Base-by-base conservation (phyloP, 2,797 vertebrate species). In the Eulemur coronatus region DNA sequence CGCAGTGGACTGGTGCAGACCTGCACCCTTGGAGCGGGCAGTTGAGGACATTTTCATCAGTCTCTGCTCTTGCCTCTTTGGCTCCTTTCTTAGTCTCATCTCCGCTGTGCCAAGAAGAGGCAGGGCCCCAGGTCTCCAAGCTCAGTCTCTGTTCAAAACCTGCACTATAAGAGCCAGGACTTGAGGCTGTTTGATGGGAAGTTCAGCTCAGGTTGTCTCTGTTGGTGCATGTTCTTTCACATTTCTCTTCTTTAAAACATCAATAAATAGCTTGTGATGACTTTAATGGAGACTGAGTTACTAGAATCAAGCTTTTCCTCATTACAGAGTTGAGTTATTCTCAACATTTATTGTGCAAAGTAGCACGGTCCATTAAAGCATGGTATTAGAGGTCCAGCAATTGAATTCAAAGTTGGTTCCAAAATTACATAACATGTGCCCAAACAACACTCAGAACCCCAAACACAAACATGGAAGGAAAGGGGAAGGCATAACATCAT, bases 331-430 rank as follows among this genome's bases (percentile, higher is more conserved):
- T 78, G 50, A 91, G 33, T 46, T 75, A 11, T 61, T 94, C 67
- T 82, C 85, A 65, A 89, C 22, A 55, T 84, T 86, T 75, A 61
- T 84, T 63, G 43, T 78, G 61, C 50, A 80, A 84, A 89, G 50
- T 33, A 55, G 20, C 38, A 38, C 0, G 11, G 63, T 30, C 61
- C 65, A 52, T 48, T 7, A 43, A n/a, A 33, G 11, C 63, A 5
- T 2, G 7, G 57, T 35, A 59, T 67, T 46, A 38, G 73, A 72
- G 48, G 38, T 4, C 33, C 17, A 11, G 48, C 46, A 11, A 81
- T 12, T 43, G 65, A 87, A 61, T 82, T 30, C 63, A 15, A 84
- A 89, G 18, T 41, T n/a, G 38, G 35, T 76, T 75, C 61, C 43
- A n/a, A 46, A 33, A 48, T 70, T 75, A 70, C 8, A 8, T 76